Percentiles rank a stretch among this genome's conserved stretches.
Conservation (phyloP, 2,797 vertebrate genomes). For the Sandelia bainsii region DNA sequence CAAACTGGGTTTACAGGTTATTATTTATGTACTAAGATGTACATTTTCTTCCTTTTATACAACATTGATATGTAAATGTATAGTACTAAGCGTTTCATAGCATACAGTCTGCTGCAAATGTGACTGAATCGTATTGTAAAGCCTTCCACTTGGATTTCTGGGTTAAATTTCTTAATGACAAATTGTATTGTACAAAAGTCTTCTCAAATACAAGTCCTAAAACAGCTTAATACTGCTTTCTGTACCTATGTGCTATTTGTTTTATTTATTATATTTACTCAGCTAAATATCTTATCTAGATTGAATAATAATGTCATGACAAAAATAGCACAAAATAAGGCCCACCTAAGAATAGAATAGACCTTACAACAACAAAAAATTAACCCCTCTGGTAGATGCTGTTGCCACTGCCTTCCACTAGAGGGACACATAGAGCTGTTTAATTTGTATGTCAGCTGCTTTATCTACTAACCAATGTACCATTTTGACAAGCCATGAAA, state of each 20-base stretch:
- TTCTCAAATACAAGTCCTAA: background rate
- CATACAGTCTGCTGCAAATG: background rate
- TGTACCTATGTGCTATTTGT: constrained; percentile 9
- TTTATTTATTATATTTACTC: background rate
- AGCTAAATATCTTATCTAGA: background rate
- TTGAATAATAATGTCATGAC: constrained; percentile 5
- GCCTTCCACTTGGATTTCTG: constrained; percentile 14
- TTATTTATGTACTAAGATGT: constrained; percentile 41
- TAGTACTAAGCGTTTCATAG: background rate
- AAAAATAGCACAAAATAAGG: background rate
- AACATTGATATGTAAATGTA: constrained; percentile 32
- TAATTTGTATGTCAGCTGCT: background rate
- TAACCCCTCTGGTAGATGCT: constrained; percentile 6
- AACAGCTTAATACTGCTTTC: background rate
- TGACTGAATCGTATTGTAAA: background rate
- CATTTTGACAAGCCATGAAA: background rate
- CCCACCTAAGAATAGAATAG: background rate
- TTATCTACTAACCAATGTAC: background rate
- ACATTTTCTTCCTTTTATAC: constrained; percentile 34
- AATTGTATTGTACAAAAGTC: constrained; percentile 14
- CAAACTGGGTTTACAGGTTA: constrained; percentile 31
- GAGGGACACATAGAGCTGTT: constrained; percentile 51
- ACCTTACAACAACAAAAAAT: background rate
- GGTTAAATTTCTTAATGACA: constrained; percentile 8
- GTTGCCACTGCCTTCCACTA: constrained; percentile 58